Conservation (phyloP, 2,113 vertebrate genomes). For the Cryptomyrus ogoouensis region DNA sequence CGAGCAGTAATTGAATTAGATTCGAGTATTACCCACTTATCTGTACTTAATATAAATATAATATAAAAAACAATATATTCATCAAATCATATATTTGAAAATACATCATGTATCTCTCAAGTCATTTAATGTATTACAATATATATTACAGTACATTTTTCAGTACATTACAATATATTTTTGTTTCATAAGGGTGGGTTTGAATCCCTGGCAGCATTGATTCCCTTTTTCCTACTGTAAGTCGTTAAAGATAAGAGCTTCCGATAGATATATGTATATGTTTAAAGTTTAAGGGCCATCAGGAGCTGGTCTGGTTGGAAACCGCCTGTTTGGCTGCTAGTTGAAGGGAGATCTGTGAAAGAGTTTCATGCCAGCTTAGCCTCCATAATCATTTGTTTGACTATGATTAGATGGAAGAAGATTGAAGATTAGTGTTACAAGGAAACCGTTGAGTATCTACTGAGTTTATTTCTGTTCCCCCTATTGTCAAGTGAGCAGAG, state of each 20-base stretch:
- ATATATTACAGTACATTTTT: too few relatives aligned
- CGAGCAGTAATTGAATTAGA: too few relatives aligned
- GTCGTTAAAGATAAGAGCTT: neutral
- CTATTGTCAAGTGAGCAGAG: neutral
- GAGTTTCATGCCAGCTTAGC: neutral
- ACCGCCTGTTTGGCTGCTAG: neutral
- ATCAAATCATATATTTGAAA: too few relatives aligned
- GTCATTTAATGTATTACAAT: too few relatives aligned
- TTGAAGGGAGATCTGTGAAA: neutral
- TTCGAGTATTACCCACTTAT: too few relatives aligned
- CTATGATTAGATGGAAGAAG: neutral
- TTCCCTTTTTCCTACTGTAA: neutral
- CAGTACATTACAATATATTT: too few relatives aligned
- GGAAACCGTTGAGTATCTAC: neutral
- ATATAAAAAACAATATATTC: too few relatives aligned
- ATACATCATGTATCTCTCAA: too few relatives aligned
- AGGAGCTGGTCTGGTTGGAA: neutral
- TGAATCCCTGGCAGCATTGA: neutral
- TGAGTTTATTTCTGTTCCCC: neutral
- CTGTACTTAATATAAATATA: too few relatives aligned
- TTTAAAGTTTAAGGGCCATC: neutral
- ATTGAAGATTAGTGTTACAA: neutral
- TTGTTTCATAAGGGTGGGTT: neutral
- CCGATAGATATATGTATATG: neutral
- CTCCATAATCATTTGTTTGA: neutral